Percentiles rank a stretch among this genome's conserved stretches.
Evolutionary conservation across 2,113 vertebrate species (phyloP).

Genomic region (Theropithecus gelada): DNA sequence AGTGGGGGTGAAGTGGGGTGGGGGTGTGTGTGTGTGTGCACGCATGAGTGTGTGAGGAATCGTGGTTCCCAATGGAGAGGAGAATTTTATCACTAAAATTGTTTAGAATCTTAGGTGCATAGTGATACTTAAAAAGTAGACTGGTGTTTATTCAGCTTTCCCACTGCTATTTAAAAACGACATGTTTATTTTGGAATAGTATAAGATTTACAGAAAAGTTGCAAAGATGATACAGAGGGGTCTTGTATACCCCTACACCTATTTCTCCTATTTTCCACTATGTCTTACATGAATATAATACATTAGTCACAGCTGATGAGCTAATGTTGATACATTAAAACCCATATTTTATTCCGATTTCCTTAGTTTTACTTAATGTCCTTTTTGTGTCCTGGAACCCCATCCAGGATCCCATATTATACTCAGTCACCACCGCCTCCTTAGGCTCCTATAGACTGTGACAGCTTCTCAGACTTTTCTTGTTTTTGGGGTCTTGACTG

Average conservation of each 20-base stretch:
- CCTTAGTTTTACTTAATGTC: neutral
- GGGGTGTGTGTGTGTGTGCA: fast-evolving
- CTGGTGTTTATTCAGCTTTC: neutral
- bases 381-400: neutral
- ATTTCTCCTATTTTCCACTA: neutral
- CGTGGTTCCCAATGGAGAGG: neutral
- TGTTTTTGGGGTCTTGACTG: neutral
- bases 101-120: neutral
- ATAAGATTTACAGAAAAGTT: neutral
- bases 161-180: neutral
- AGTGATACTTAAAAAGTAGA: neutral
- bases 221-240: neutral
- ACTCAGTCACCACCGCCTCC: neutral
- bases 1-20: fast-evolving
- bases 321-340: neutral
- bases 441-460: neutral
- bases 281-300: neutral
- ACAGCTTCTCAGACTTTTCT: neutral
- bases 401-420: neutral
- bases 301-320: neutral
- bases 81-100: neutral
- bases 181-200: neutral
- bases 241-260: neutral
- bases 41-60: neutral
- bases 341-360: neutral